phyloP scores from a whole-genome alignment of 2,797 vertebrate genomes.

The Etheostoma perlongum region DNA sequence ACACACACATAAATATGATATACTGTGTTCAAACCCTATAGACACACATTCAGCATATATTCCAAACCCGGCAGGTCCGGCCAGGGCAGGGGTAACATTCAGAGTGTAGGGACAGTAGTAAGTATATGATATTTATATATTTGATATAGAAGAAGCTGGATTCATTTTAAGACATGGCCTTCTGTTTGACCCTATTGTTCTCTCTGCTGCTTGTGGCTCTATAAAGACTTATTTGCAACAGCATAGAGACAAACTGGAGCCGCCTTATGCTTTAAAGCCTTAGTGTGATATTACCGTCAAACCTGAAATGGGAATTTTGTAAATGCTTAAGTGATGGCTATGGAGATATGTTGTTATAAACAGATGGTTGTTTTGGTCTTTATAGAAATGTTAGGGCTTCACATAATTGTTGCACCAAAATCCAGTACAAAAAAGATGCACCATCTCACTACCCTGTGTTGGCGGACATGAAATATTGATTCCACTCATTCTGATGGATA shows the following conservation, averaged over 20 bases:
- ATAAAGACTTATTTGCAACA: constrained; percentile 7
- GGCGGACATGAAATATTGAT: constrained; percentile 27
- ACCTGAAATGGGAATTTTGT: constrained; percentile 24
- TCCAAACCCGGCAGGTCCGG: background rate
- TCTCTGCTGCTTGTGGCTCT: constrained; percentile 2
- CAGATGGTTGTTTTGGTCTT: background rate
- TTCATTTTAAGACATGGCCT: background rate
- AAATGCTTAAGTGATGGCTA: background rate
- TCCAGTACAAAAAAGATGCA: background rate
- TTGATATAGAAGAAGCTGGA: constrained; percentile 4
- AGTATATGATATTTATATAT: no score
- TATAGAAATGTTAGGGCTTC: constrained; percentile 4
- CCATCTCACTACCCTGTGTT: background rate
- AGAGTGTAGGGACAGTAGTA: background rate
- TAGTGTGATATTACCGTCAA: constrained; percentile 6
- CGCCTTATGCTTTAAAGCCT: constrained; percentile 2
- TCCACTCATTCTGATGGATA: constrained; percentile 18
- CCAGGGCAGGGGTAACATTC: background rate
- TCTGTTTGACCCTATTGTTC: background rate
- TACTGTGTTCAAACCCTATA: background rate
- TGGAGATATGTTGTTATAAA: background rate
- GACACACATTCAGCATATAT: background rate
- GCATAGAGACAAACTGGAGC: constrained; percentile 8
- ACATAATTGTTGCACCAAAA: constrained; percentile 1
- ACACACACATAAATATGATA: background rate